Conservation (phyloP, 2,888 invertebrate species). For the Aleiodes alternator region DNA sequence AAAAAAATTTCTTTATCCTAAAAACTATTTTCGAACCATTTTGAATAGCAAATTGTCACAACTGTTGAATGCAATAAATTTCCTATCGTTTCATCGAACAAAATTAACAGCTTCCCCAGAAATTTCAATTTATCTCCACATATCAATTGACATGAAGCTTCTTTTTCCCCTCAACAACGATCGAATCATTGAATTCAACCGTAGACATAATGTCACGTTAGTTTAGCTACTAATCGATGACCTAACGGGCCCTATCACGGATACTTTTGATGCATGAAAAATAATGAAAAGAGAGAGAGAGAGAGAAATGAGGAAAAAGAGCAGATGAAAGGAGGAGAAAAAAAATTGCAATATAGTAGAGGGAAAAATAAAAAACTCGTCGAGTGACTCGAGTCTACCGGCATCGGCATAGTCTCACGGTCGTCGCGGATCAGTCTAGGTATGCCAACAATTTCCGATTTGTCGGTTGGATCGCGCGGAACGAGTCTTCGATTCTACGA, state of each 20-base stretch:
- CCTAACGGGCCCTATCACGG: constrained; percentile 30
- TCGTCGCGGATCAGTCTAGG: constrained; percentile 38
- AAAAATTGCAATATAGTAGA: neutral
- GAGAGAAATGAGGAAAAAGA: constrained; percentile 20
- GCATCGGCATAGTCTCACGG: constrained; percentile 45
- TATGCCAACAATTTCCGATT: constrained; percentile 45
- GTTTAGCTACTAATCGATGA: constrained; percentile 35
- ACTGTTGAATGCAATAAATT: constrained; percentile 2
- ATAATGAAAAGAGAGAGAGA: constrained; percentile 6
- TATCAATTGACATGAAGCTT: constrained; percentile 13
- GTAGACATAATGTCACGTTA: constrained; percentile 32
- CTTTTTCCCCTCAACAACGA: constrained; percentile 1
- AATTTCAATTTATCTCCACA: constrained; percentile 16
- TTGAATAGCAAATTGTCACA: too few relatives aligned
- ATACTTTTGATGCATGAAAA: constrained; percentile 22
- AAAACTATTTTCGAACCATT: too few relatives aligned
- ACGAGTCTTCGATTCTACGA: constrained; percentile 33
- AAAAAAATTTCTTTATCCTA: too few relatives aligned
- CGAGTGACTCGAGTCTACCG: constrained; percentile 31
- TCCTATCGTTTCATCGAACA: neutral
- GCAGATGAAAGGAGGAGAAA: constrained; percentile 3
- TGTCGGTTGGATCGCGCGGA: constrained; percentile 39
- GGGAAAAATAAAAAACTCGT: constrained; percentile 24
- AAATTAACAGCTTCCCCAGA: neutral
- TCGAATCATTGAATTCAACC: constrained; percentile 12